phyloP scores from a whole-genome alignment of 1,140 invertebrate genomes.

The Holotrichia oblita region DNA sequence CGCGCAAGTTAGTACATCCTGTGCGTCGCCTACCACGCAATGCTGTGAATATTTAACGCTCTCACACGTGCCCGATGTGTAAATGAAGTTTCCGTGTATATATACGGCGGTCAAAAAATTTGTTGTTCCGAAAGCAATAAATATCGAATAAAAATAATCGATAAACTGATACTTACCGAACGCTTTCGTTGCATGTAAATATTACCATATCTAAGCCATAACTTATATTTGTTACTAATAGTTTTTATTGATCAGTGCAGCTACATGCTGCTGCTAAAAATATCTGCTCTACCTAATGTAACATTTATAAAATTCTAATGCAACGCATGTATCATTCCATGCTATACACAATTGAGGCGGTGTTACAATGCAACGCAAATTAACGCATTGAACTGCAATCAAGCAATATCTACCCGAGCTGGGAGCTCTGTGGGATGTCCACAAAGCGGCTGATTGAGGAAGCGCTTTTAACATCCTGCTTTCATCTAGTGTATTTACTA shows the following conservation, averaged over 20 bases:
- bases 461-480: slow-evolving; percentile 16
- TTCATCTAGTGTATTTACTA: not conserved
- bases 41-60: slow-evolving; percentile 19
- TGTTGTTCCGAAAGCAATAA: no score
- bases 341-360: not conserved
- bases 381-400: slow-evolving; percentile 17
- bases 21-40: slow-evolving; percentile 18
- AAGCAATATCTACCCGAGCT: not conserved
- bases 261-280: not conserved
- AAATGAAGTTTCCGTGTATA: slow-evolving; percentile 7
- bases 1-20: not conserved
- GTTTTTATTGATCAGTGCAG: no score
- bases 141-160: no score
- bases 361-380: not conserved
- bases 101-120: not conserved
- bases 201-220: no score
- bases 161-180: no score
- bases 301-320: no score
- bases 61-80: slow-evolving; percentile 26
- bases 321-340: not conserved
- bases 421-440: not conserved
- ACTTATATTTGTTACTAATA: no score
- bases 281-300: not conserved
- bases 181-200: no score
- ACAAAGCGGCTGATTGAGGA: slow-evolving; percentile 30